Conservation (phyloP, 1,140 invertebrate genomes). For the Pogonognathellus flavescens region DNA sequence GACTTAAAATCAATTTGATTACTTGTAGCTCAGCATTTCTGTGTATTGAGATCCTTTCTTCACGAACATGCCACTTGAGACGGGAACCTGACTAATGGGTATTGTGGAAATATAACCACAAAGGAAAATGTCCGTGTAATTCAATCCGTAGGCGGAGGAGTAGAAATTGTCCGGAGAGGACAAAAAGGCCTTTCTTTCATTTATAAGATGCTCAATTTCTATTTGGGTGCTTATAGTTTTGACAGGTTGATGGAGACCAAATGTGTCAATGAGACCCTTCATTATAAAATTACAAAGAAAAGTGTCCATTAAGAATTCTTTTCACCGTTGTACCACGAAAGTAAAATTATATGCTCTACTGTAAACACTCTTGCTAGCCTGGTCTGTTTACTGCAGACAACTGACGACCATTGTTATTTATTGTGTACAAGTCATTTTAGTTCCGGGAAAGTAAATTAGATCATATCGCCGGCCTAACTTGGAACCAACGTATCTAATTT, state of each 20-base stretch:
- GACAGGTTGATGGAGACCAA: background rate
- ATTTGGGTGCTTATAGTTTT: background rate
- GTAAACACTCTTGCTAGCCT: too few species aligned
- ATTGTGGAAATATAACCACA: conserved; percentile 28
- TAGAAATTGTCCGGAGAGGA: conserved; percentile 56
- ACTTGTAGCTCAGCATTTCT: conserved; percentile 58
- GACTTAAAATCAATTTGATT: background rate
- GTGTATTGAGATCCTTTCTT: conserved; percentile 51
- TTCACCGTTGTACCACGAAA: too few species aligned
- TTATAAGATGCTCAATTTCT: conserved; percentile 8
- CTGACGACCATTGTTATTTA: background rate
- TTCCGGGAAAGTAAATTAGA: too few species aligned
- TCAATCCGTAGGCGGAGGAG: background rate
- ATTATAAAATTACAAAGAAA: background rate
- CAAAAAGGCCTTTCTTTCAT: conserved; percentile 28
- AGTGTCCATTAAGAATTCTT: too few species aligned
- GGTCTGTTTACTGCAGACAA: too few species aligned
- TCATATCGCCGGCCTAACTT: too few species aligned
- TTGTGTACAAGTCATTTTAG: too few species aligned
- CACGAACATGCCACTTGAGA: conserved; percentile 55
- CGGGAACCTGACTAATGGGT: conserved; percentile 17
- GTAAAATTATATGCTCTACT: too few species aligned
- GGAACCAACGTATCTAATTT: too few species aligned
- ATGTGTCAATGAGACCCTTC: background rate
- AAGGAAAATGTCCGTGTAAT: conserved; percentile 6